These are phyloP conservation scores for Threskiornis aethiopicus DNA, from an alignment of 2,797 vertebrate genomes.

Conservation along the genomic window DNA sequence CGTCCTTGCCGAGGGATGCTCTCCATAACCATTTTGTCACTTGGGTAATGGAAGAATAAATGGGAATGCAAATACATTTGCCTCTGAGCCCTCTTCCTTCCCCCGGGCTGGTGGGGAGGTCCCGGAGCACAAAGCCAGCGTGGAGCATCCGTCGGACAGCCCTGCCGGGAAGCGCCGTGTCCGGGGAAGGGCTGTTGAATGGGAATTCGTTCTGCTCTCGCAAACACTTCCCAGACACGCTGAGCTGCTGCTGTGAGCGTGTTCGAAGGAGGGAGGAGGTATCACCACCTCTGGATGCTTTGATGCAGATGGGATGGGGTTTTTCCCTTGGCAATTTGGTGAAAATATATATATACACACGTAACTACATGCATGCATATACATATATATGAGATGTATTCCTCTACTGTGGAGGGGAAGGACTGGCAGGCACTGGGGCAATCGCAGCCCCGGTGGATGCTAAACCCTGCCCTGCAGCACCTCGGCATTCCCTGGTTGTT, in stretches of 20 bases:
- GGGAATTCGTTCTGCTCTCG: background rate
- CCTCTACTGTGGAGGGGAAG: background rate
- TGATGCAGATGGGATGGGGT: background rate
- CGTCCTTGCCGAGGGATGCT: background rate
- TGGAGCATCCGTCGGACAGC: background rate
- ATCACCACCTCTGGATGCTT: background rate
- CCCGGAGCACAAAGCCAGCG: background rate
- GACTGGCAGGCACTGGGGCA: background rate
- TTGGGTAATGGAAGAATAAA: background rate
- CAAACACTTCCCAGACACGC: background rate
- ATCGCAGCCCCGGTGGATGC: accelerated
- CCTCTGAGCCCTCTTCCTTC: background rate
- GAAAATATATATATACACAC: background rate
- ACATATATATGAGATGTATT: background rate
- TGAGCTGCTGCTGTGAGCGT: background rate
- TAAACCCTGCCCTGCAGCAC: background rate
- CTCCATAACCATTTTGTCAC: background rate
- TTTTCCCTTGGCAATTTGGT: background rate
- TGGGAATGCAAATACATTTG: background rate
- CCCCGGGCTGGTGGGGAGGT: background rate
- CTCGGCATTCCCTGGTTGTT: background rate
- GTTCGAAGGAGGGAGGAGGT: background rate
- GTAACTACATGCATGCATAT: accelerated
- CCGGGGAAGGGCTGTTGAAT: background rate
- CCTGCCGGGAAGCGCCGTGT: background rate